Conservation (phyloP, 2,113 vertebrate genomes). For the Pyrgilauda ruficollis region DNA sequence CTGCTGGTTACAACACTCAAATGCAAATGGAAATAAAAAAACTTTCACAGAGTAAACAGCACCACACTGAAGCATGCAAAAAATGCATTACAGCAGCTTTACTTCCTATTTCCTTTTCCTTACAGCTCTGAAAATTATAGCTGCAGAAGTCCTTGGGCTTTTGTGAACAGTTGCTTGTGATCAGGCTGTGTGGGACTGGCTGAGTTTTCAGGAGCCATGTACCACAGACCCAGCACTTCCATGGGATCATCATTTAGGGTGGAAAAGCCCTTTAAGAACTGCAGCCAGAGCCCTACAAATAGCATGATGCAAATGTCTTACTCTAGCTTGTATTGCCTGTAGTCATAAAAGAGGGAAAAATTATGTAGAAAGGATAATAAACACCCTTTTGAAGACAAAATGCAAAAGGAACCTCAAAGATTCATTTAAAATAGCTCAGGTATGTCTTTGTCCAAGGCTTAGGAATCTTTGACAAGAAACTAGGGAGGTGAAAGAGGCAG, state of each 20-base stretch:
- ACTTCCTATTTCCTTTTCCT: constrained; percentile 20
- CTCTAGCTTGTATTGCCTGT: neutral
- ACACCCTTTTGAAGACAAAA: neutral
- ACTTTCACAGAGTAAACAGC: neutral
- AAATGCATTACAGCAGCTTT: neutral
- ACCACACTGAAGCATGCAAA: neutral
- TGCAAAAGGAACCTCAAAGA: neutral
- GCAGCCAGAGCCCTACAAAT: neutral
- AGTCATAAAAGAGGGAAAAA: too few species aligned
- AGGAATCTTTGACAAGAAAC: neutral
- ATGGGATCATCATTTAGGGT: neutral
- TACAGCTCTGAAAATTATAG: neutral
- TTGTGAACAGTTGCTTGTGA: rapidly evolving
- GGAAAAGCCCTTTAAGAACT: neutral
- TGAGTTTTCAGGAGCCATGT: neutral
- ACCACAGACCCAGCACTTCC: neutral
- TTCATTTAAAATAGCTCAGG: neutral
- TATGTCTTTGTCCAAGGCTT: neutral
- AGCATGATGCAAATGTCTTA: neutral
- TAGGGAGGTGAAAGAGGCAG: neutral
- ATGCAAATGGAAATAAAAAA: neutral
- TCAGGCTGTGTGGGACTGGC: neutral
- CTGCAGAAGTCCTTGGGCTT: neutral
- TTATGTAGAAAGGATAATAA: neutral
- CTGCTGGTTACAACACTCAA: neutral